These are phyloP conservation scores for Papilio machaon DNA, from an alignment of 1,140 invertebrate species.

Conservation along the genomic window DNA sequence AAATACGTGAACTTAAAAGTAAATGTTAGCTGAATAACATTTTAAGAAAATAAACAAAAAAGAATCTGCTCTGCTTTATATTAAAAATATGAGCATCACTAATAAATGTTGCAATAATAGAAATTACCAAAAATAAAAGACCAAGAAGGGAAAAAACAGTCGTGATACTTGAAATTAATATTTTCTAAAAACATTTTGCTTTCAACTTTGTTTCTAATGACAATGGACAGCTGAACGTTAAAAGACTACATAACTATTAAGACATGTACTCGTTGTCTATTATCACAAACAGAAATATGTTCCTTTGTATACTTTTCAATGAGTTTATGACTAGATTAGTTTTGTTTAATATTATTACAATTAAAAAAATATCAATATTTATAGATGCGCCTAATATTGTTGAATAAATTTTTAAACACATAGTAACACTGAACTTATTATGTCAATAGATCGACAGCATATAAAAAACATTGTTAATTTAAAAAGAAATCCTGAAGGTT, in stretches of 20 bases:
- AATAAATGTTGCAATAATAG: background rate
- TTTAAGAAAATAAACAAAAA: slow-evolving; percentile 17
- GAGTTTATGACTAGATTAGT: too few relatives aligned
- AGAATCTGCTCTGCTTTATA: background rate
- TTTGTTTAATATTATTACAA: too few relatives aligned
- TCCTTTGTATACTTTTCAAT: too few relatives aligned
- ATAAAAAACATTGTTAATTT: slow-evolving; percentile 13
- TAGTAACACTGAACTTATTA: background rate
- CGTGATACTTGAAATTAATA: background rate
- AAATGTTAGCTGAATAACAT: background rate
- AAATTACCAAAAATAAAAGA: background rate
- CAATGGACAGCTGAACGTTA: background rate
- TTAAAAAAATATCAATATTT: too few relatives aligned
- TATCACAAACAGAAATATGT: too few relatives aligned
- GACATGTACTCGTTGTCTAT: background rate
- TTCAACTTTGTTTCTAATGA: slow-evolving; percentile 12
- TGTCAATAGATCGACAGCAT: slow-evolving; percentile 18
- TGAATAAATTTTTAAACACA: background rate
- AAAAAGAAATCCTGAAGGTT: slow-evolving; percentile 34
- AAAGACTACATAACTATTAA: background rate
- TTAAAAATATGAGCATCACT: background rate
- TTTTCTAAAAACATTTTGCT: slow-evolving; percentile 2
- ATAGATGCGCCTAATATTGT: background rate
- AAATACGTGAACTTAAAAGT: background rate
- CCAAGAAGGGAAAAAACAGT: background rate